Percentiles rank a stretch among this genome's conserved stretches.
Conservation (phyloP, 2,888 invertebrate genomes). For the Tipula vernalis region DNA sequence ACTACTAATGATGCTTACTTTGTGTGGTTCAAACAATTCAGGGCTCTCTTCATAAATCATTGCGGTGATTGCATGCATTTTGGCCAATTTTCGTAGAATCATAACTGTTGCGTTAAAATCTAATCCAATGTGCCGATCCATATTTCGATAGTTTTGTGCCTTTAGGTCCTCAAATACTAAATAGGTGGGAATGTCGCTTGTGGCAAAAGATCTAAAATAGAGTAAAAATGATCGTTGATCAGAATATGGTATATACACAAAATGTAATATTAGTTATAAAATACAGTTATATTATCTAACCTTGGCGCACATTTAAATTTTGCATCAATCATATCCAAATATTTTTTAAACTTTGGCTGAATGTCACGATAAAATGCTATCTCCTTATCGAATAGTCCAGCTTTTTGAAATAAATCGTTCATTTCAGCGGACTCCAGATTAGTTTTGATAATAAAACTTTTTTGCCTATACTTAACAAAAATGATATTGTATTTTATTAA, state of each 20-base stretch:
- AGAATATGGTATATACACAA: too few species aligned
- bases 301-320: background rate
- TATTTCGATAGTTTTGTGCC: background rate
- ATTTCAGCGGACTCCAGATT: background rate
- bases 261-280: background rate
- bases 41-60: background rate
- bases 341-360: background rate
- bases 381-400: background rate
- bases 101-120: background rate
- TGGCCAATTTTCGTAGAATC: background rate
- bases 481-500: background rate
- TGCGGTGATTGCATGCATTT: background rate
- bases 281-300: background rate
- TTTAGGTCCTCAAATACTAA: background rate
- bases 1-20: background rate
- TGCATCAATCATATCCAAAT: background rate
- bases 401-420: background rate
- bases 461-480: background rate
- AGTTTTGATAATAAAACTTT: background rate
- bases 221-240: background rate
- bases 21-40: background rate
- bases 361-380: background rate
- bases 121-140: background rate
- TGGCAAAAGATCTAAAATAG: background rate
- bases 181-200: background rate